Conservation (phyloP, 1,140 invertebrate species). For the Cherax destructor region DNA sequence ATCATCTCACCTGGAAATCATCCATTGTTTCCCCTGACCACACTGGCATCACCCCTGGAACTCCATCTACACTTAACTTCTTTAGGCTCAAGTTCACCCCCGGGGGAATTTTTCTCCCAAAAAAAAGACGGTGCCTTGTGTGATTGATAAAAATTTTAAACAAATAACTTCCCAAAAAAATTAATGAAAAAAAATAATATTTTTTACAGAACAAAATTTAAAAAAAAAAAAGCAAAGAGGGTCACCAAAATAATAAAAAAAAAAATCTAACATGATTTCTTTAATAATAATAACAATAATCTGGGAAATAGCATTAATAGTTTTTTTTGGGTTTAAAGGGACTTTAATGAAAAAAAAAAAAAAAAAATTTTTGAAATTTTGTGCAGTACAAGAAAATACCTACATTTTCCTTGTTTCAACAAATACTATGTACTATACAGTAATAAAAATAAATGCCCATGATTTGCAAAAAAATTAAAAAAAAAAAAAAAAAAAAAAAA, state of each 20-base stretch:
- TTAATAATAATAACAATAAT: neutral
- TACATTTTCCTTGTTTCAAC: neutral
- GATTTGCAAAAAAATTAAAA: slow-evolving; percentile 44
- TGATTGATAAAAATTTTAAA: neutral
- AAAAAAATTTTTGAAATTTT: neutral
- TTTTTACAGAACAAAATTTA: neutral
- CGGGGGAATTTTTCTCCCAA: slow-evolving; percentile 66
- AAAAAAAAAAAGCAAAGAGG: neutral
- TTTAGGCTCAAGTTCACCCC: slow-evolving; percentile 67
- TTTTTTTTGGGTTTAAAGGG: neutral
- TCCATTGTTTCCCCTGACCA: slow-evolving; percentile 59
- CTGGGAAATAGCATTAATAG: neutral
- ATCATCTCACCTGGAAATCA: slow-evolving; percentile 55
- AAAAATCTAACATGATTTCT: neutral
- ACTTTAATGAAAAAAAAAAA: neutral
- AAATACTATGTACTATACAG: too few species aligned
- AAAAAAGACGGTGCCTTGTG: slow-evolving; percentile 36
- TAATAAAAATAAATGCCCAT: neutral
- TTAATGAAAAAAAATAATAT: neutral
- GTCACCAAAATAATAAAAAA: neutral
- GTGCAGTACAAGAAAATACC: neutral
- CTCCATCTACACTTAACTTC: slow-evolving; percentile 67
- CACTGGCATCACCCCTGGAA: slow-evolving; percentile 59
- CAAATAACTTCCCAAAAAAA: neutral
- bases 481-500: slow-evolving; percentile 73